Base-by-base conservation (phyloP, 2,113 vertebrate species). In the Chlorodrepanis virens region DNA sequence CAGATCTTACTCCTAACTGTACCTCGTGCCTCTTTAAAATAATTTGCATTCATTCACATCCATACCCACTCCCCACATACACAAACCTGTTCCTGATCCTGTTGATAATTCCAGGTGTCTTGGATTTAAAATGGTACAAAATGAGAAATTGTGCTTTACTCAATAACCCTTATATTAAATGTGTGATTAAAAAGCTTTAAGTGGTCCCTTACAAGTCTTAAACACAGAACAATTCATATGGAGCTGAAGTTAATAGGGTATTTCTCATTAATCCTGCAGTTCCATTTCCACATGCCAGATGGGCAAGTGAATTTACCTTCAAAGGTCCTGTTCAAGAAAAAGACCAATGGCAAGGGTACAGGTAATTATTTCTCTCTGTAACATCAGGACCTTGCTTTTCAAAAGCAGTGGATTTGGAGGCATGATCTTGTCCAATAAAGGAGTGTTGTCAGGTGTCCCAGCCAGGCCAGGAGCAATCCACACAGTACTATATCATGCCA, bases 121-220 rank as follows among this genome's bases (percentile, higher is more conserved):
- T 72, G 31, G 59, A 87, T 95, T 97, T 93, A 90, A 90, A 96
- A 95, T 60, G 69, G 40, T 87, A 77, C 83, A 70, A 95, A 90
- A 93, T 92, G 54, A 96, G 83, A 93, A 86, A 67, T 10, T 96
- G 24, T 90, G 45, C 94, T 95, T 64, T 63, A 64, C 27, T 96
- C 71, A 95, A 50, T 83, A 95, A 70, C 16, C 31, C 19, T 35
- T 64, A 37, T 84, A 79, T 49, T 96, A 95, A 85, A 90, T 52
- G 5, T 81, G 59, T 86, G 85, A 97, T 96, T 96, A 86, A 96
- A 97, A 81, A 83, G 14, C 61, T 97, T 96, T 90, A 84, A 97
- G 29, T 87, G 77, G 87, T 84, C 70, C 35, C 40, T 90, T 96
- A 52, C 50, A 93, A 83, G 40, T 82, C 80, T 96, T 84, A 92